Conservation (phyloP, 2,113 vertebrate genomes). For the Jacana jacana region DNA sequence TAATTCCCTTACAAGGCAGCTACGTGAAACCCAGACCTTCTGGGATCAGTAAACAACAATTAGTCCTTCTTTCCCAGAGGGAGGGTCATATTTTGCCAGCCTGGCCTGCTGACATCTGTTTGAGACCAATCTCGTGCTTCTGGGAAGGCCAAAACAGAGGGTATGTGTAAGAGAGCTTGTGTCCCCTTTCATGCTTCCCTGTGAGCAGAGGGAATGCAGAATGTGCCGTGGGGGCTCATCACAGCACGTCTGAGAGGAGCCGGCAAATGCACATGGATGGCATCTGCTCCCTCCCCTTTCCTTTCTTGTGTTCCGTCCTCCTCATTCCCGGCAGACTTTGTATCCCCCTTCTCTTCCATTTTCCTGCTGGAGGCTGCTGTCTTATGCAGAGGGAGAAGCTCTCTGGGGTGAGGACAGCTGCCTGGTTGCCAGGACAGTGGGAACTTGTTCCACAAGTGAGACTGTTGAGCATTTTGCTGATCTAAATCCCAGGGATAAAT, state of each 20-base stretch:
- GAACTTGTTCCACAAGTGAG: neutral
- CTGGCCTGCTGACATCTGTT: neutral
- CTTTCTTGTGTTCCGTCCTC: neutral
- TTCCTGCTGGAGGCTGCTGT: constrained; percentile 14
- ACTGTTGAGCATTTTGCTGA: neutral
- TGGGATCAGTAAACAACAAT: neutral
- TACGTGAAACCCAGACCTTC: neutral
- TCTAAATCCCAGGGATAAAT: neutral
- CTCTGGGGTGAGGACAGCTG: neutral
- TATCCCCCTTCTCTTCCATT: neutral
- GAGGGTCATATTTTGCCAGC: neutral
- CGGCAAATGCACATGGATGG: neutral
- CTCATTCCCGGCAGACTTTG: neutral
- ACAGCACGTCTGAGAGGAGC: neutral
- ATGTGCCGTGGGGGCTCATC: neutral
- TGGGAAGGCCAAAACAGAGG: neutral
- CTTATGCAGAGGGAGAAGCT: fast-evolving
- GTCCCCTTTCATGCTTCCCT: neutral
- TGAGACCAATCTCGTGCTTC: neutral
- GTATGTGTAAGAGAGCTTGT: neutral
- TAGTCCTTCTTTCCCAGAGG: neutral
- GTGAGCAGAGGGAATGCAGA: neutral
- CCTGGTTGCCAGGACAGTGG: neutral
- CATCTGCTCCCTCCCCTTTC: constrained; percentile 24
- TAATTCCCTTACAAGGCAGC: neutral